A percentile compares a stretch with the other conserved stretches of the same genome.
phyloP scores from a whole-genome alignment of 1,140 invertebrate genomes.

The Drosophila tropicalis region DNA sequence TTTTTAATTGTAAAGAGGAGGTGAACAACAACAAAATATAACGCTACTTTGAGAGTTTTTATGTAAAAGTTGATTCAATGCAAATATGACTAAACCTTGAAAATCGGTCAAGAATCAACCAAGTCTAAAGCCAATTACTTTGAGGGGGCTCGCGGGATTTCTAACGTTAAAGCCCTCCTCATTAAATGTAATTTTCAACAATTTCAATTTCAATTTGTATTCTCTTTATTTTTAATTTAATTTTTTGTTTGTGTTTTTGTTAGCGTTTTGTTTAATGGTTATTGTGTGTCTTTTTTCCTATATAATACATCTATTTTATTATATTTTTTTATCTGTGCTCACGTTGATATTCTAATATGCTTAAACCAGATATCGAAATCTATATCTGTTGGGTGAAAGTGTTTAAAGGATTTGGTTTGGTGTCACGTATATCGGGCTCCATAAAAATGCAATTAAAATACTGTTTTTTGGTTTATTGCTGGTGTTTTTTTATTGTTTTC shows the following conservation, averaged over 20 bases:
- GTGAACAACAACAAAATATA: constrained; percentile 19
- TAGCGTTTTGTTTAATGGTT: neutral
- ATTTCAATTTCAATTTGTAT: constrained; percentile 34
- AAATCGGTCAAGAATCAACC: constrained; percentile 35
- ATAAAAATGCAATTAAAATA: constrained; percentile 44
- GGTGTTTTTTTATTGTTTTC: constrained; percentile 1
- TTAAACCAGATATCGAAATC: neutral
- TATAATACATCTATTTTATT: neutral
- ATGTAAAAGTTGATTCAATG: constrained; percentile 59
- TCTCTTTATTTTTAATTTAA: constrained; percentile 14
- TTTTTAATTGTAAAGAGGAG: neutral
- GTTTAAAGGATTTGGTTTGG: constrained; percentile 32
- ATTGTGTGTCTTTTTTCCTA: constrained; percentile 16
- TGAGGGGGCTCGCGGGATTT: neutral
- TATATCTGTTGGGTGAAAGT: constrained; percentile 31
- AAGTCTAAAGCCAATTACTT: constrained; percentile 34
- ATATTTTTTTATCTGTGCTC: neutral
- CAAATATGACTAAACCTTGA: constrained; percentile 67
- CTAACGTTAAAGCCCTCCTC: constrained; percentile 28
- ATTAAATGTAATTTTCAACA: constrained; percentile 60
- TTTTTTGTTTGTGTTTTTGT: constrained; percentile 7
- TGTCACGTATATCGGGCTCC: constrained; percentile 44
- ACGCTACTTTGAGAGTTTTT: constrained; percentile 20
- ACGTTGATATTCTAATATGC: neutral
- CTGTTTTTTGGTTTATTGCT: constrained; percentile 19